Base-by-base conservation (phyloP, 2,797 vertebrate species). In the Myotis myotis region DNA sequence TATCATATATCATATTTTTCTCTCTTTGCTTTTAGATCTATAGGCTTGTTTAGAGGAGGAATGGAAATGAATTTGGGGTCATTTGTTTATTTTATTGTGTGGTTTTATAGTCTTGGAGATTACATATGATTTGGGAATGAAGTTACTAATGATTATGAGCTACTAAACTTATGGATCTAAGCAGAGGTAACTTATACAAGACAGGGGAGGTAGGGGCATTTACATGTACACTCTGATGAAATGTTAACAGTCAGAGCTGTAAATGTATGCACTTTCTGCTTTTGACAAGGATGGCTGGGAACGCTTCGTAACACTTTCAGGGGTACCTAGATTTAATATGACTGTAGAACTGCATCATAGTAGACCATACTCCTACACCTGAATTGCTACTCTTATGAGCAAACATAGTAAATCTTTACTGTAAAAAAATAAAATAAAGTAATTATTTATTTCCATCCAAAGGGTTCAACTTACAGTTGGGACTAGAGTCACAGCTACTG, bases 371-470 rank as follows among this genome's bases (percentile, higher is more conserved):
- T 51, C 8, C 6, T 93, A 0, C 7, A 91, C 2, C 33, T 79
- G 30, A 94, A 85, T 2, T 85, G 4, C 19, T 76, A 2, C 23
- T 82, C 9, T 93, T 71, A 53, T 11, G 30, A 88, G 25, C 17
- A 86, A 53, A 95, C 23, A 83, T 28, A 81, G 87, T 68, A 90
- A 95, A 71, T 64, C 13, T 3, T 79, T 92, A 86, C 10, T 93
- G 20, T 44, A 68, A 71, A 60, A 82, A 93, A 55, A 82, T 53
- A 55, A 28, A 74, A 38, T 57, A 25, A 87, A 62, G 5, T 76
- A 88, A n/a, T 33, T 87, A 30, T 20, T 7, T 53, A 47, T 92
- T 81, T 89, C 30, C 7, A 84, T 12, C 33, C 15, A n/a, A 57
- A 86, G 6, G 12, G 33, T 38, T 16, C 9, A 80, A n/a, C 7